phyloP scores from a whole-genome alignment of 1,140 invertebrate genomes.

The Drosophila kanapiae region DNA sequence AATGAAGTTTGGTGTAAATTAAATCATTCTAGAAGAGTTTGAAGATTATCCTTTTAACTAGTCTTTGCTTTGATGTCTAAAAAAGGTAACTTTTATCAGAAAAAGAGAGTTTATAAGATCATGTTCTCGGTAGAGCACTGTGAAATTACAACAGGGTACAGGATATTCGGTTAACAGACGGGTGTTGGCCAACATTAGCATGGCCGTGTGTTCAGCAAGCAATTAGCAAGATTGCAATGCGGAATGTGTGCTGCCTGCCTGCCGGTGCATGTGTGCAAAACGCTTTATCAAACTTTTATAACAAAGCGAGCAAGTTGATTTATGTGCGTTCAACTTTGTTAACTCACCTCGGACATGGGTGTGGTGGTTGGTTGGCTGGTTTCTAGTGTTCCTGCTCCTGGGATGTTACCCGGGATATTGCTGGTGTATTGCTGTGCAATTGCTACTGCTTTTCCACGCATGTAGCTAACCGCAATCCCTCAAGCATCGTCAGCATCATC shows the following conservation, averaged over 20 bases:
- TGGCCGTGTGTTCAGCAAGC: slow-evolving; percentile 68
- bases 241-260: slow-evolving; percentile 49
- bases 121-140: too few relatives aligned
- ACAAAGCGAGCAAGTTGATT: slow-evolving; percentile 78
- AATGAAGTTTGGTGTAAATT: not conserved
- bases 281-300: slow-evolving; percentile 83
- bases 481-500: slow-evolving; percentile 63
- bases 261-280: slow-evolving; percentile 65
- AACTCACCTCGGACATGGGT: slow-evolving; percentile 69
- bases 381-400: not conserved
- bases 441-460: slow-evolving; percentile 31
- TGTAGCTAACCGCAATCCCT: slow-evolving; percentile 37
- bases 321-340: slow-evolving; percentile 80
- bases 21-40: not conserved
- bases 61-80: not conserved
- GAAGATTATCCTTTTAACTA: not conserved
- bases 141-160: slow-evolving; percentile 3
- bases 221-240: slow-evolving; percentile 82
- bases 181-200: slow-evolving; percentile 57
- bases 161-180: slow-evolving; percentile 18
- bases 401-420: slow-evolving; percentile 7
- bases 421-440: slow-evolving; percentile 3
- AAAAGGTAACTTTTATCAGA: not conserved
- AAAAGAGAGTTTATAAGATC: too few relatives aligned
- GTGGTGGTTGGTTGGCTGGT: slow-evolving; percentile 4